Conservation (phyloP, 64 coral and sea anemone genomes). For the Cladopsammia gracilis region DNA sequence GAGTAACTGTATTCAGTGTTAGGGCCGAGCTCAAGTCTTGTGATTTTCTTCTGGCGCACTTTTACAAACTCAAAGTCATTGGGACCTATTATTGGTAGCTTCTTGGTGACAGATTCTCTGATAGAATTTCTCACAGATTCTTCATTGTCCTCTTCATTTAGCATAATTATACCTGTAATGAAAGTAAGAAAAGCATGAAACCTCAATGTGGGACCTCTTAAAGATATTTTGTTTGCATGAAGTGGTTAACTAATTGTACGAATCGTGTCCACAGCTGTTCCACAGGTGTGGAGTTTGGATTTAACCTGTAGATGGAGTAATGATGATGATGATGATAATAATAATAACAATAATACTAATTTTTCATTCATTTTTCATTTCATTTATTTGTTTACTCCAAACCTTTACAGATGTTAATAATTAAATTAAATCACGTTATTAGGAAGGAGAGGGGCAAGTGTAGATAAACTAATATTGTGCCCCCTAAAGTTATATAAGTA, state of each 20-base stretch:
- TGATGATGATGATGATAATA: background rate
- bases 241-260: constrained; percentile 6
- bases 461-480: no score
- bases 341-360: background rate
- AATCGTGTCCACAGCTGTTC: background rate
- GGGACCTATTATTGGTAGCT: constrained; percentile 48
- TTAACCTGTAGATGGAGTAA: background rate
- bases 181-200: constrained; percentile 11
- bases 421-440: no score
- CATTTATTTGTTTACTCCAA: no score
- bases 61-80: constrained; percentile 82
- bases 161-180: constrained; percentile 62
- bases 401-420: no score
- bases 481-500: no score
- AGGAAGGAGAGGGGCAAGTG: no score
- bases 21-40: constrained; percentile 50
- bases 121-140: constrained; percentile 70
- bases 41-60: constrained; percentile 77
- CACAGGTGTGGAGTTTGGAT: background rate
- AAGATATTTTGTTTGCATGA: background rate
- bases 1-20: constrained; percentile 66
- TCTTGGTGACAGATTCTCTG: constrained; percentile 57
- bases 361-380: no score
- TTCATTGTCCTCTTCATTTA: constrained; percentile 69
- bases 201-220: background rate